Evolutionary conservation across 1,140 invertebrate genomes (phyloP).

Genomic region (Bombyx mandarina): DNA sequence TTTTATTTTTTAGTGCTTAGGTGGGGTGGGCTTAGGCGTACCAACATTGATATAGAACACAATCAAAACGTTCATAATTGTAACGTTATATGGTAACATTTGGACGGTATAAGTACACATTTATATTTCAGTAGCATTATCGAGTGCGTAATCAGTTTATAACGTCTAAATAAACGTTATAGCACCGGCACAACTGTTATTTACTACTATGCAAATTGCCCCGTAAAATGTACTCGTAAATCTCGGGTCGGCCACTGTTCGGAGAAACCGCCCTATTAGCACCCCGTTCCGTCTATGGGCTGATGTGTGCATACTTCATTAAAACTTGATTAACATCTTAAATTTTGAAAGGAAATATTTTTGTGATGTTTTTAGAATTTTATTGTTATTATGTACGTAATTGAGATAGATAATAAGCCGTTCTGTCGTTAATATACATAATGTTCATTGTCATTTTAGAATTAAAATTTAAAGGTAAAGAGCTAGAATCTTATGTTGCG

Average conservation of each 20-base stretch:
- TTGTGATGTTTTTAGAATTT: too few relatives aligned
- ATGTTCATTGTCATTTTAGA: too few relatives aligned
- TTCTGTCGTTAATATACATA: too few relatives aligned
- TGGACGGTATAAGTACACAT: constrained; percentile 14
- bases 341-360: too few relatives aligned
- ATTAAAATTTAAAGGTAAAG: too few relatives aligned
- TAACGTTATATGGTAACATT: not conserved
- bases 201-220: constrained; percentile 45
- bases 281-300: constrained; percentile 9
- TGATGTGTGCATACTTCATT: too few relatives aligned
- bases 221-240: constrained; percentile 33
- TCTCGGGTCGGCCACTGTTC: constrained; percentile 21
- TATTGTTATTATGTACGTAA: too few relatives aligned
- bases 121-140: constrained; percentile 38
- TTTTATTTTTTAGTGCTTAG: too few relatives aligned
- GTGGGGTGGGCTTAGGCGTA: not conserved
- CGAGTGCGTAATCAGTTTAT: constrained; percentile 50
- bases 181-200: constrained; percentile 40
- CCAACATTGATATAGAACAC: not conserved
- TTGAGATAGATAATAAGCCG: too few relatives aligned
- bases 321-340: too few relatives aligned
- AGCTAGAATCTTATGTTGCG: too few relatives aligned
- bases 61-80: not conserved
- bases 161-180: constrained; percentile 47
- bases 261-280: constrained; percentile 38